Conservation (phyloP, 2,888 invertebrate species). For the Fabriciana adippe region DNA sequence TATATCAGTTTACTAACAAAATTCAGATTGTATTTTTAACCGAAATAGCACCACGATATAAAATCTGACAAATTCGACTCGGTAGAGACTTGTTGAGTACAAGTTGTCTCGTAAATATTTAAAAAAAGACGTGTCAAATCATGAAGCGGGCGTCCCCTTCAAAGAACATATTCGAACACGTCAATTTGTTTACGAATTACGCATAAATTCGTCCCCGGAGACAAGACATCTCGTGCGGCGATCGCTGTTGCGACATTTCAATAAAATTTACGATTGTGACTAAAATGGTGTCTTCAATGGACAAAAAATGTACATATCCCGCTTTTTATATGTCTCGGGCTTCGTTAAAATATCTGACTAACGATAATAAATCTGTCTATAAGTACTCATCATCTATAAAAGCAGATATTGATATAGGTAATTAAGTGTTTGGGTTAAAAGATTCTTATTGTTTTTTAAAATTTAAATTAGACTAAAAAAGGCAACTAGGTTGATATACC, state of each 20-base stretch:
- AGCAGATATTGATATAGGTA: conserved; percentile 51
- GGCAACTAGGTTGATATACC: background rate
- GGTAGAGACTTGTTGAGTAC: conserved; percentile 31
- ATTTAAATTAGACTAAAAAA: background rate
- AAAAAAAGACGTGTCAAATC: conserved; percentile 70
- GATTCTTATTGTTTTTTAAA: no score
- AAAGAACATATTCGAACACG: conserved; percentile 70
- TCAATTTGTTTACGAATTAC: conserved; percentile 82
- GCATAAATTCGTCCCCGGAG: conserved; percentile 80
- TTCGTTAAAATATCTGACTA: conserved; percentile 79
- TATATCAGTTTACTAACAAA: background rate
- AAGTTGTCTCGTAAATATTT: conserved; percentile 47
- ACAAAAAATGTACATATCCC: conserved; percentile 74
- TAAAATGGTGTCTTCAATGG: conserved; percentile 77
- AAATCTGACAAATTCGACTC: conserved; percentile 36
- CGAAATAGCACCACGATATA: conserved; percentile 20
- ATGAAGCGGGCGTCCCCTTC: conserved; percentile 66
- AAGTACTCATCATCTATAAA: conserved; percentile 58
- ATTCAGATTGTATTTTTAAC: background rate
- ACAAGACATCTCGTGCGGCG: conserved; percentile 79
- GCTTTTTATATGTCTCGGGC: conserved; percentile 57
- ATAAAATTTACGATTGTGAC: conserved; percentile 82
- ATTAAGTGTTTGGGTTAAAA: conserved; percentile 46
- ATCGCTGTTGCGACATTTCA: conserved; percentile 81
- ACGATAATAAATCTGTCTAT: conserved; percentile 74